phyloP scores from a whole-genome alignment of 2,113 vertebrate species.

The Larimichthys crocea region DNA sequence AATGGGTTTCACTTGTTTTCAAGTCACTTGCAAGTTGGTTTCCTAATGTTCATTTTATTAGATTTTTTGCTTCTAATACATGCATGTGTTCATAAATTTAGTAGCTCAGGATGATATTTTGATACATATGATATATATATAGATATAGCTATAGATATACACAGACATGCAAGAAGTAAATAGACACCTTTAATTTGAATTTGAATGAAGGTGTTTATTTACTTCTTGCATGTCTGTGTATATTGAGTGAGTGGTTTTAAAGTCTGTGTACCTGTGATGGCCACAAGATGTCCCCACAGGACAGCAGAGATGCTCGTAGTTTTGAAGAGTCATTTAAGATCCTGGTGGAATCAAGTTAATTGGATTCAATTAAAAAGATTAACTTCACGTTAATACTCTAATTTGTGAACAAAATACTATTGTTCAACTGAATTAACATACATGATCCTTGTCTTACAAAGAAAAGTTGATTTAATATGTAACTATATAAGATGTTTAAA shows the following conservation, averaged over 20 bases:
- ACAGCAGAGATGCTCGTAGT: not conserved
- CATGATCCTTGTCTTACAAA: not conserved
- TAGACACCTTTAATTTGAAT: too few relatives aligned
- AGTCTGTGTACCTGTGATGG: not conserved
- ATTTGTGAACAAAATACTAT: not conserved
- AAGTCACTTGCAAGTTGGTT: not conserved
- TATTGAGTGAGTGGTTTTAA: not conserved
- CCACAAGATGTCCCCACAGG: conserved; percentile 65
- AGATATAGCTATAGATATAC: too few relatives aligned
- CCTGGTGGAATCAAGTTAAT: not conserved
- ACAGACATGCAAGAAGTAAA: too few relatives aligned
- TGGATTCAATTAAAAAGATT: not conserved
- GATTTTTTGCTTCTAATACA: not conserved
- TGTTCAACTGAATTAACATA: not conserved
- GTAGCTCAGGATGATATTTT: not conserved
- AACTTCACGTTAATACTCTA: not conserved
- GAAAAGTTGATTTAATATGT: not conserved
- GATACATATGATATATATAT: too few relatives aligned
- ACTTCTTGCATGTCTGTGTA: too few relatives aligned
- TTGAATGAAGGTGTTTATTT: too few relatives aligned
- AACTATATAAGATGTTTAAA: not conserved
- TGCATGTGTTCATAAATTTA: not conserved
- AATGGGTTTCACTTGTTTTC: not conserved
- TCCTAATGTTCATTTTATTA: not conserved
- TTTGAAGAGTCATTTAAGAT: too few relatives aligned